These are phyloP conservation scores for Periophthalmodon schlosseri DNA, from an alignment of 2,113 vertebrate species.

Conservation along the genomic window DNA sequence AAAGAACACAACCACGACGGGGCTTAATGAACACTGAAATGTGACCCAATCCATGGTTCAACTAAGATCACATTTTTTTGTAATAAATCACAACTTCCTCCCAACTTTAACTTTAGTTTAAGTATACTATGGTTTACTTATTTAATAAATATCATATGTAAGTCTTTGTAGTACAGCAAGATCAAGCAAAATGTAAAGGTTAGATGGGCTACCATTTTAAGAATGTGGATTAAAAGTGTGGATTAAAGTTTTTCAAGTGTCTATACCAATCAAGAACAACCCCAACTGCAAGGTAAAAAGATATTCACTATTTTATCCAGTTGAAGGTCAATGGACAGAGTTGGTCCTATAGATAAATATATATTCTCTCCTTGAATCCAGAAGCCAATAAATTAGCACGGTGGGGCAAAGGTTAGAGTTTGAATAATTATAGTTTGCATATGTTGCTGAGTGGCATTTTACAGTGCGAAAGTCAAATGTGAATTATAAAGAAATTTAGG, in stretches of 20 bases:
- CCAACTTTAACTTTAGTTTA: background rate
- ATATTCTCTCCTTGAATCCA: background rate
- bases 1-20: slow-evolving; percentile 43
- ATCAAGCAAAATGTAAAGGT: background rate
- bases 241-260: too few species aligned
- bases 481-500: slow-evolving; percentile 7
- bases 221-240: too few species aligned
- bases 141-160: background rate
- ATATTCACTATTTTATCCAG: background rate
- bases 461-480: slow-evolving; percentile 66
- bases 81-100: background rate
- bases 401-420: slow-evolving; percentile 43
- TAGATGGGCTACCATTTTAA: background rate
- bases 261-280: background rate
- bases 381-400: slow-evolving; percentile 8
- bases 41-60: slow-evolving; percentile 17
- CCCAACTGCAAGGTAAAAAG: background rate
- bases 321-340: slow-evolving; percentile 9
- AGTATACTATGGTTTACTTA: background rate
- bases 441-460: slow-evolving; percentile 14
- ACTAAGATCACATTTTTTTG: too few species aligned
- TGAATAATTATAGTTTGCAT: slow-evolving; percentile 16
- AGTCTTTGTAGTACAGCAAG: too few species aligned
- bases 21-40: slow-evolving; percentile 28
- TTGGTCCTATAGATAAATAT: background rate